These are phyloP conservation scores for Xenopus laevis DNA, from an alignment of 2,113 vertebrate species.

Conservation along the genomic window DNA sequence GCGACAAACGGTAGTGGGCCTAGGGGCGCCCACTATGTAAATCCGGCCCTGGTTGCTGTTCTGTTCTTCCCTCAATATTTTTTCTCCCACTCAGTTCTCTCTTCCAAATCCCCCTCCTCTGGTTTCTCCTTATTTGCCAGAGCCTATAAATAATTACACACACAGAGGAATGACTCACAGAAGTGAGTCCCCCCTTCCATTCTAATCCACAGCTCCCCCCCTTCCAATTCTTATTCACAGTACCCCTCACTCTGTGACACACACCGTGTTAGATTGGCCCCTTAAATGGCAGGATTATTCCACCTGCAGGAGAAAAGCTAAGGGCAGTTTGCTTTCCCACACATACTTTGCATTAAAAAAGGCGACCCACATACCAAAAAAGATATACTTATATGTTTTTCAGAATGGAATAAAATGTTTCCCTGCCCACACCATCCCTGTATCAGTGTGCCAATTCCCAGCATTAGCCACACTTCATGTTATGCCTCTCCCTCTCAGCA, in stretches of 20 bases:
- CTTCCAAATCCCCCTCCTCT: background rate
- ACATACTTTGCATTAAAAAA: no score
- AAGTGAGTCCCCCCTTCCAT: constrained; percentile 11
- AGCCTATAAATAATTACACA: constrained; percentile 37
- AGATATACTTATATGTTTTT: no score
- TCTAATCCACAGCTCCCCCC: constrained; percentile 8
- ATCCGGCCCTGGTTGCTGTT: no score
- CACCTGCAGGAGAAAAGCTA: constrained; percentile 35
- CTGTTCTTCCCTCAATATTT: background rate
- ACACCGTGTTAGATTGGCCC: constrained; percentile 78
- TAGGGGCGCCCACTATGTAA: no score
- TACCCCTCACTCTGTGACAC: constrained; percentile 62
- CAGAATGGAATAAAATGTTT: no score
- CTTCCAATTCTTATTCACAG: no score
- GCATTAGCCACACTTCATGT: background rate
- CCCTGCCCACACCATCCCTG: no score
- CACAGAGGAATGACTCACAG: constrained; percentile 18
- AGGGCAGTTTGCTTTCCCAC: no score
- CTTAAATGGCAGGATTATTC: constrained; percentile 48
- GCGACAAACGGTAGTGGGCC: no score
- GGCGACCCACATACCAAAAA: no score
- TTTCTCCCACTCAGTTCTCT: constrained; percentile 21
- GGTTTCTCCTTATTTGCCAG: constrained; percentile 26
- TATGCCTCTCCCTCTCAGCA: background rate
- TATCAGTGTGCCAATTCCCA: constrained; percentile 11